Percentiles rank a stretch among this genome's conserved stretches.
Conservation (phyloP, 2,113 vertebrate species). For the Cochlearius cochlearius region DNA sequence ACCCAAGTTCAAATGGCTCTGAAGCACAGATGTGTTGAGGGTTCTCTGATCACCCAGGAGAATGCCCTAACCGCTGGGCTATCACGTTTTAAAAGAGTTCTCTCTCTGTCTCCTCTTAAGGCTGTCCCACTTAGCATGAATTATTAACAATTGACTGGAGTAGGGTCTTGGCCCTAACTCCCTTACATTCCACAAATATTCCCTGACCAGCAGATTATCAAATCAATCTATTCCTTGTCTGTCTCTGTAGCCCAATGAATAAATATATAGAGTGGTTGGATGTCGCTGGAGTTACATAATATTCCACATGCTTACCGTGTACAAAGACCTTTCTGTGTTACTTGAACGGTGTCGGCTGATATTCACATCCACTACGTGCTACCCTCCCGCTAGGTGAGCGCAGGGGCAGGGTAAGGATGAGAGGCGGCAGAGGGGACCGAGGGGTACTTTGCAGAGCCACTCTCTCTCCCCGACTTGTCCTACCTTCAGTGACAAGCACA, state of each 20-base stretch:
- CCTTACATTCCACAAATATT: not conserved
- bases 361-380: fast-evolving
- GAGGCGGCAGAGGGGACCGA: not conserved
- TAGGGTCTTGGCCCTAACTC: not conserved
- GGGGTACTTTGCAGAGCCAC: not conserved
- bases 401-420: fast-evolving
- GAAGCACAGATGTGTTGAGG: fast-evolving
- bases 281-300: not conserved
- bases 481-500: not conserved
- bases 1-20: not conserved
- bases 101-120: not conserved
- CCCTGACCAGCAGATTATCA: not conserved
- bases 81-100: not conserved
- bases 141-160: not conserved
- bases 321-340: not conserved
- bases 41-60: not conserved
- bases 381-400: not conserved
- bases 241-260: not conserved
- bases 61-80: not conserved
- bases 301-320: not conserved
- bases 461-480: not conserved
- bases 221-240: not conserved
- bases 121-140: not conserved
- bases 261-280: not conserved
- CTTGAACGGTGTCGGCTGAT: not conserved